These are phyloP conservation scores for Trissolcus brochymenae DNA, from an alignment of 2,888 invertebrate genomes.

Conservation along the genomic window DNA sequence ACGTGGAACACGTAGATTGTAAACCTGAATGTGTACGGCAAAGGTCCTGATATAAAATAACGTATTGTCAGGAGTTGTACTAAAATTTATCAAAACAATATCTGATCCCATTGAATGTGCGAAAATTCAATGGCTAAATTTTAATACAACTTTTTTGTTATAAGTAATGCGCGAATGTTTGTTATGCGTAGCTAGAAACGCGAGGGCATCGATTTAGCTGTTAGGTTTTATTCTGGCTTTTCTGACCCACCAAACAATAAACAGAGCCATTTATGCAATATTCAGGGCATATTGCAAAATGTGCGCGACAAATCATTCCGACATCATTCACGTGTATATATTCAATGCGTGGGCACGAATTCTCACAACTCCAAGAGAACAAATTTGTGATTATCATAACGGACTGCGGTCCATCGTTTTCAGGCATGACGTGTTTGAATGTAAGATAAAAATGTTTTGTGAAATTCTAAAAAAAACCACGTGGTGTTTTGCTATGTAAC, in stretches of 20 bases:
- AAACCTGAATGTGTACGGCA: constrained; percentile 21
- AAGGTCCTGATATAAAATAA: constrained; percentile 5
- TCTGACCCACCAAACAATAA: constrained; percentile 3
- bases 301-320: no score
- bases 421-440: no score
- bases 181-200: constrained; percentile 6
- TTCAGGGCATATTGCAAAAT: not conserved
- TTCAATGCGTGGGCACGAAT: no score
- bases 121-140: constrained; percentile 1
- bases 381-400: no score
- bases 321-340: no score
- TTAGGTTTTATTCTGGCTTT: constrained; percentile 1
- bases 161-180: constrained; percentile 14
- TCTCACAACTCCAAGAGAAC: no score
- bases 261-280: constrained; percentile 10
- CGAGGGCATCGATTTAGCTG: constrained; percentile 16
- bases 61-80: no score
- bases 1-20: constrained; percentile 13
- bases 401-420: no score
- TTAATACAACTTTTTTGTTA: no score
- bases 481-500: no score
- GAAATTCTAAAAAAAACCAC: no score
- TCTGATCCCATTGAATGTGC: not conserved
- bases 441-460: no score
- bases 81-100: not conserved